Evolutionary conservation across 2,113 vertebrate species (phyloP).

Genomic region (Bujurquina vittata): DNA sequence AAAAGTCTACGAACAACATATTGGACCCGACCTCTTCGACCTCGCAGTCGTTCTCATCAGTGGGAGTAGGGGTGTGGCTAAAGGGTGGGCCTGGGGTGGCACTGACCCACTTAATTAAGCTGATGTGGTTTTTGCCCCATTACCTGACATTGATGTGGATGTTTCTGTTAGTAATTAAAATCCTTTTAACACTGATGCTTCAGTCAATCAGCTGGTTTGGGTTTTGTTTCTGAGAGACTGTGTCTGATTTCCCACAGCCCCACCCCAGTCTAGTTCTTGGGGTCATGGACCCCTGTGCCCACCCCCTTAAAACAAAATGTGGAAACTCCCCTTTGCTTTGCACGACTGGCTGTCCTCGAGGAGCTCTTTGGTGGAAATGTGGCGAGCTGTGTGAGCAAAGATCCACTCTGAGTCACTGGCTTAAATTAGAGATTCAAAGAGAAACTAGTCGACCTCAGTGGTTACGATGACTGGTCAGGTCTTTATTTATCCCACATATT

Average conservation of each 20-base stretch:
- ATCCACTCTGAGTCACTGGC: slow-evolving; percentile 29
- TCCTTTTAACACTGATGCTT: not conserved
- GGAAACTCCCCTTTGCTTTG: not conserved
- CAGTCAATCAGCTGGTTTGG: accelerated
- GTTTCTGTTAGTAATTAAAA: not conserved
- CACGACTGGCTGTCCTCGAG: not conserved
- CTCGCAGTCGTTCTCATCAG: no score
- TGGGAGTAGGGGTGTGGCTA: accelerated
- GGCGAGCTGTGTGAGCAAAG: not conserved
- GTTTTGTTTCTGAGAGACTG: not conserved
- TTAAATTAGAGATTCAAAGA: not conserved
- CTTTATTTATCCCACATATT: not conserved
- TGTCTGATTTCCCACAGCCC: accelerated
- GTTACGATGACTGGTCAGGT: slow-evolving; percentile 1
- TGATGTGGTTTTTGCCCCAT: not conserved
- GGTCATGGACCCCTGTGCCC: not conserved
- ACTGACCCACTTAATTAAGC: not conserved
- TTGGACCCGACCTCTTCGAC: accelerated
- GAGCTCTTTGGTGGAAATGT: not conserved
- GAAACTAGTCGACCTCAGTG: slow-evolving; percentile 13
- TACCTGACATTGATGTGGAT: accelerated
- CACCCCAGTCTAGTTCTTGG: accelerated
- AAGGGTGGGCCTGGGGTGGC: not conserved
- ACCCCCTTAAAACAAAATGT: not conserved
- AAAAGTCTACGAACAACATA: accelerated